These are phyloP conservation scores for Miichthys miiuy DNA, from an alignment of 2,797 vertebrate species.

Conservation along the genomic window DNA sequence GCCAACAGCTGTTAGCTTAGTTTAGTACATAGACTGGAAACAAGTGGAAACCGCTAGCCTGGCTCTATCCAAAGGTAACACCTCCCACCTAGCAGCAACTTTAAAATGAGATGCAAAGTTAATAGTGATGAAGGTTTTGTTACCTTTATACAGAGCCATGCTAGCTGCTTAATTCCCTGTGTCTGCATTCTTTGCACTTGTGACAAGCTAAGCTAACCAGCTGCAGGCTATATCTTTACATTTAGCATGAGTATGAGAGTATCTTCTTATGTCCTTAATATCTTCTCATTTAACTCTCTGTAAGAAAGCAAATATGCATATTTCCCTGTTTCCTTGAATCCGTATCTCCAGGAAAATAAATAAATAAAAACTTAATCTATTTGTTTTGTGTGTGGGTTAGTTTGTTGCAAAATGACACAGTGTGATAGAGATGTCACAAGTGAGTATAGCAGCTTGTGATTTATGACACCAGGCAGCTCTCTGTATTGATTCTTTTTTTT, in stretches of 20 bases:
- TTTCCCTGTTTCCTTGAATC: background rate
- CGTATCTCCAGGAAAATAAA: background rate
- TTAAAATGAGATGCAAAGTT: background rate
- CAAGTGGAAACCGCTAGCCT: background rate
- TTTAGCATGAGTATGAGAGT: no score
- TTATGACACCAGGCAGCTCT: conserved; percentile 2
- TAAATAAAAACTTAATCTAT: background rate
- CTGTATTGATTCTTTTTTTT: background rate
- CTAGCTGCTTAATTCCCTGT: background rate
- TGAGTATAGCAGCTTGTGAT: conserved; percentile 5
- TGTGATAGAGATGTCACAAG: conserved; percentile 4
- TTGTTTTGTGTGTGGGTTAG: background rate
- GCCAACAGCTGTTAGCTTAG: background rate
- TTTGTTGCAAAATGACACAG: background rate
- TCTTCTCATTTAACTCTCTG: background rate
- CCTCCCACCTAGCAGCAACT: background rate
- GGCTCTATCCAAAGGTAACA: background rate
- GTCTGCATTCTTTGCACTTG: background rate
- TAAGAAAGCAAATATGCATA: background rate
- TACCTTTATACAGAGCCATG: background rate
- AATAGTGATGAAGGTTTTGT: background rate
- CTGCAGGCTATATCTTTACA: background rate
- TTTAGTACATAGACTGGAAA: background rate
- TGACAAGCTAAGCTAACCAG: no score
- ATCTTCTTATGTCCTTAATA: no score